Base-by-base conservation (phyloP, 2,113 vertebrate genomes). In the Agelaius tricolor region DNA sequence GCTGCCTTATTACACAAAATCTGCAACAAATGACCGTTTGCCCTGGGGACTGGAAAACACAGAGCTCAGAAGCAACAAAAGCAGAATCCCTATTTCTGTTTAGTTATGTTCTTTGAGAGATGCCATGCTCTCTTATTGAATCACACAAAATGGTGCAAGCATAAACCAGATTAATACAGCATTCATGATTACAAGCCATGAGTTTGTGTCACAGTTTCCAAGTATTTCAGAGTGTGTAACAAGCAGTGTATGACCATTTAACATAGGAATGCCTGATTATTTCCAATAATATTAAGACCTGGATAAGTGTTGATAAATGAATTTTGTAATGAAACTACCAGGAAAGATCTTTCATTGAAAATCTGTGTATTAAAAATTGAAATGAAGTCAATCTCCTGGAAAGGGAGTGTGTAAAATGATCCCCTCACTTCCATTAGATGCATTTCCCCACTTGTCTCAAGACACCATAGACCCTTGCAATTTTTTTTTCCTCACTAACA, bases 61-160 rank as follows among this genome's bases (percentile, higher is more conserved):
- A 20, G 62, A 91, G 35, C n/a, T 51, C 26, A 30, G 62, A 93
- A 87, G 62, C 35, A 91, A 91, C 63, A 88, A 90, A 93, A 92
- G 39, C 58, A 83, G 61, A 74, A 92, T 59, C 15, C 43, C 27
- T 71, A 30, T 39, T 89, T 75, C 47, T 88, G 51, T 65, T 94
- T 62, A 66, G 51, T 82, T 74, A 43, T 59, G 43, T 24, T 72
- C 39, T 77, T 10, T 49, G 67, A 13, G 46, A 89, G 58, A 51
- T 59, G 26, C 67, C 51, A 87, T 67, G 39, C 7, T 73, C 61
- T 69, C 58, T 39, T 75, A 84, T 41, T 52, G 49, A 91, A 76
- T 47, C 72, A 74, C 41, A 82, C 28, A 87, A 77, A 87, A 62
- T 49, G 22, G 43, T 66, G 31, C 58, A 86, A 80, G 43, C 31